Conservation (phyloP, 2,113 vertebrate genomes). For the Phyllopteryx taeniolatus region DNA sequence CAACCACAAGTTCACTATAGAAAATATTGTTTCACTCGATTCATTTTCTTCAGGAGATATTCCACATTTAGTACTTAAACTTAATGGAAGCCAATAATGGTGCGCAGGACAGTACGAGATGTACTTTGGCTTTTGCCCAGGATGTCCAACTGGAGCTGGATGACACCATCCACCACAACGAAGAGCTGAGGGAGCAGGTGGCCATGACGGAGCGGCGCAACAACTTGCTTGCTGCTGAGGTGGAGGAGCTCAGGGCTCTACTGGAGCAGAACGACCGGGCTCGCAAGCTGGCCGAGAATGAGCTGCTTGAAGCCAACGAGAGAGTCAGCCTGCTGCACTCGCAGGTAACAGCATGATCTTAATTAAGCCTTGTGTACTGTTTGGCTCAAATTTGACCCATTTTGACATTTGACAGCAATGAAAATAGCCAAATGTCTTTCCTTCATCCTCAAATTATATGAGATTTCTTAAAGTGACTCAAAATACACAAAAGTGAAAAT, state of each 20-base stretch:
- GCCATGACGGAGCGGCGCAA: conserved; percentile 83
- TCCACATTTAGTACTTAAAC: no score
- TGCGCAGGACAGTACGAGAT: no score
- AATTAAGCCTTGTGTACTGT: neutral
- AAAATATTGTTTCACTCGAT: no score
- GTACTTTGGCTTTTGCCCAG: conserved; percentile 47
- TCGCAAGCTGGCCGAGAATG: conserved; percentile 87
- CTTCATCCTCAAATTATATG: no score
- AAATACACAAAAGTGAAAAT: no score
- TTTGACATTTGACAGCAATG: neutral
- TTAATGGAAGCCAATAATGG: no score
- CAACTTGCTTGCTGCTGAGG: conserved; percentile 78
- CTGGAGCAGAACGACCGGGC: conserved; percentile 86
- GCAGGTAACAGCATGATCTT: conserved; percentile 68
- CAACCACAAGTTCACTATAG: no score
- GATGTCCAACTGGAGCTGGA: conserved; percentile 87
- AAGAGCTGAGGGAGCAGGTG: conserved; percentile 85
- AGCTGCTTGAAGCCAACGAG: conserved; percentile 84
- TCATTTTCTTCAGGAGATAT: no score
- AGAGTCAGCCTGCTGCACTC: conserved; percentile 88
- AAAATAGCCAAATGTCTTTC: no score
- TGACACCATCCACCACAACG: conserved; percentile 78
- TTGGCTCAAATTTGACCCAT: neutral
- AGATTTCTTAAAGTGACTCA: no score
- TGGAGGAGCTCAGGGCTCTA: conserved; percentile 81